Evolutionary conservation across 35 echinoderm and acorn worm species (phyloP).

Genomic region (Holothuria glaberrima): DNA sequence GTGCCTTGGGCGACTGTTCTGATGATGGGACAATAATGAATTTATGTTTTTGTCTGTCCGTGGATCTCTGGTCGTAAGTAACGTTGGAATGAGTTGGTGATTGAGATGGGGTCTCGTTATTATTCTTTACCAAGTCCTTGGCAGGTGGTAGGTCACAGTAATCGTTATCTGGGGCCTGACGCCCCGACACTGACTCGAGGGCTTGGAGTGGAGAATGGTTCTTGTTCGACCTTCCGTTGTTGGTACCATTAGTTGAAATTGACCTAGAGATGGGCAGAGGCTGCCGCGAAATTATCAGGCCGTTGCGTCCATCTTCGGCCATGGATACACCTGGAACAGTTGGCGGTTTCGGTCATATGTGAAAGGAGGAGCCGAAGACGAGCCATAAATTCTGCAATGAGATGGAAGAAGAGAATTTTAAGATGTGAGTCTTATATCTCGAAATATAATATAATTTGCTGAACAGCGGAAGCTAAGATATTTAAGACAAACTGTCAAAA

Average conservation of each 20-base stretch:
- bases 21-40: conserved; percentile 46
- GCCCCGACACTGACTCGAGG: conserved; percentile 67
- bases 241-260: conserved; percentile 30
- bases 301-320: conserved; percentile 94
- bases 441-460: no score
- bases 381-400: conserved; percentile 92
- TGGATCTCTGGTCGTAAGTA: not conserved
- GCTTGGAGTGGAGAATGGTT: conserved; percentile 62
- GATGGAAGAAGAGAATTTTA: conserved; percentile 26
- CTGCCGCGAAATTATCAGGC: conserved; percentile 85
- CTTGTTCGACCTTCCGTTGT: conserved; percentile 28
- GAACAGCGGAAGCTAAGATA: no score
- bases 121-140: conserved; percentile 65
- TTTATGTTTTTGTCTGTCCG: conserved; percentile 35
- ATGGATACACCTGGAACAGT: conserved; percentile 78
- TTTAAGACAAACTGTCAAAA: no score
- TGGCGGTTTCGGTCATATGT: conserved; percentile 50
- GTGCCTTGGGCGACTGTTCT: conserved; percentile 26
- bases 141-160: conserved; percentile 68
- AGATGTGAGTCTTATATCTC: not conserved
- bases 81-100: conserved; percentile 46
- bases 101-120: conserved; percentile 66
- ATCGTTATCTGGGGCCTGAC: conserved; percentile 70
- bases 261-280: conserved; percentile 58
- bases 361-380: conserved; percentile 76